A percentile compares a stretch with the other conserved stretches of the same genome.
Evolutionary conservation across 2,888 invertebrate genomes (phyloP).

Genomic region (Drosophila fulvimacula): DNA sequence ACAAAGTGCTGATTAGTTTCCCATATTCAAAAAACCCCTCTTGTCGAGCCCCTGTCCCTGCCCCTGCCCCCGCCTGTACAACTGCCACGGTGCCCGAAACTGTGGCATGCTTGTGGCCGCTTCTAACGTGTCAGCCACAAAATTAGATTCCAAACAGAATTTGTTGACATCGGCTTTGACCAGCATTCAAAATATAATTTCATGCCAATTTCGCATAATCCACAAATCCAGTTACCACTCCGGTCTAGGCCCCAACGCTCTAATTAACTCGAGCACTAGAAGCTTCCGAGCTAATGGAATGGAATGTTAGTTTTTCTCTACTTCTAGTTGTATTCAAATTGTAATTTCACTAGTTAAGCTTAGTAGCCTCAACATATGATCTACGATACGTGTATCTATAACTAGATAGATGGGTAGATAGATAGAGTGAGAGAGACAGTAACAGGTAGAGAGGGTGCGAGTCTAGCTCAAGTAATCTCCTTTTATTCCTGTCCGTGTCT

Average conservation of each 20-base stretch:
- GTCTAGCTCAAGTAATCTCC: background rate
- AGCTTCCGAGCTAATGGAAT: too few species aligned
- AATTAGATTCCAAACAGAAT: constrained; percentile 33
- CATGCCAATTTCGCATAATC: constrained; percentile 2
- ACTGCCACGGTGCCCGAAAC: too few species aligned
- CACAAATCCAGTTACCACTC: background rate
- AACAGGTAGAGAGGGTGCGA: background rate
- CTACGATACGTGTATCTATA: background rate
- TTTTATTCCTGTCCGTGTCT: background rate
- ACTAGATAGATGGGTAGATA: background rate
- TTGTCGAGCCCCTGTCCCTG: background rate
- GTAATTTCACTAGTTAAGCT: background rate
- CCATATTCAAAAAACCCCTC: background rate
- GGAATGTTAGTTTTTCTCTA: background rate
- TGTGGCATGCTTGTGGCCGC: constrained; percentile 6
- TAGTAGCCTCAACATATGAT: background rate
- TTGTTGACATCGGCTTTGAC: constrained; percentile 14
- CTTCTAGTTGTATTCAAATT: background rate
- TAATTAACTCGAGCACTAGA: background rate
- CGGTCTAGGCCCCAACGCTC: background rate
- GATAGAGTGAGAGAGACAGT: background rate
- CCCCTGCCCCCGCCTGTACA: background rate
- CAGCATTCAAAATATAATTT: constrained; percentile 8
- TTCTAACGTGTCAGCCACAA: constrained; percentile 32
- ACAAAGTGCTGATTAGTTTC: constrained; percentile 48